These are phyloP conservation scores for Terrapene triunguis DNA, from an alignment of 2,113 vertebrate species.

Conservation along the genomic window DNA sequence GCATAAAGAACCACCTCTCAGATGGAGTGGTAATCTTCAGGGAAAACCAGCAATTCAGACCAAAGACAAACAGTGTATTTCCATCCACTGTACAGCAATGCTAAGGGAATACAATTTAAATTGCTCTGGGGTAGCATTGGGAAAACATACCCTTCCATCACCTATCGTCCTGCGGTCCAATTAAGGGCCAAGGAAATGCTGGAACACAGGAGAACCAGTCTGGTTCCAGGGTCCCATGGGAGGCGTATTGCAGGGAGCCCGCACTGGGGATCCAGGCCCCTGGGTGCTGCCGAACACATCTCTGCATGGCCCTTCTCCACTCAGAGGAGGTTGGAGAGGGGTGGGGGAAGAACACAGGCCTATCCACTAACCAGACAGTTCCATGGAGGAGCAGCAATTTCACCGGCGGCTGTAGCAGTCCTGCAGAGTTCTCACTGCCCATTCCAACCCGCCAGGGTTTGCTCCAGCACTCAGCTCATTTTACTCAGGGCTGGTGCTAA, in stretches of 20 bases:
- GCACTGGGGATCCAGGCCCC: no score
- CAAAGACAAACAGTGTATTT: neutral
- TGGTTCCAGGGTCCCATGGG: neutral
- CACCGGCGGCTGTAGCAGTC: rapidly evolving
- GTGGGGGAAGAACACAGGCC: neutral
- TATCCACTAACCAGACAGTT: neutral
- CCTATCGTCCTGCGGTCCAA: neutral
- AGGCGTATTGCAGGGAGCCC: neutral
- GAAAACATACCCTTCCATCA: neutral
- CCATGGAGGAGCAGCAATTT: no score
- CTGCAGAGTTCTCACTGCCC: neutral
- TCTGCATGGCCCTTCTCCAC: neutral
- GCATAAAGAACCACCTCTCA: neutral
- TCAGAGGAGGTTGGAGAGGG: neutral
- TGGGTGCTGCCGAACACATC: neutral
- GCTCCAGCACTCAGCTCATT: neutral
- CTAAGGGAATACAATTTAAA: neutral
- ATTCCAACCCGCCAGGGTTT: neutral
- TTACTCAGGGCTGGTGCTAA: neutral
- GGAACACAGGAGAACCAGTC: neutral
- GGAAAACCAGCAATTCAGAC: neutral
- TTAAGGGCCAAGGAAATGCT: neutral
- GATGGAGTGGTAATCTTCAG: neutral
- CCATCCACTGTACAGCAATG: neutral
- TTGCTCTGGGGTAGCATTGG: neutral